These are phyloP conservation scores for Protula sp. DNA, from an alignment of 2,888 invertebrate genomes.

Conservation along the genomic window DNA sequence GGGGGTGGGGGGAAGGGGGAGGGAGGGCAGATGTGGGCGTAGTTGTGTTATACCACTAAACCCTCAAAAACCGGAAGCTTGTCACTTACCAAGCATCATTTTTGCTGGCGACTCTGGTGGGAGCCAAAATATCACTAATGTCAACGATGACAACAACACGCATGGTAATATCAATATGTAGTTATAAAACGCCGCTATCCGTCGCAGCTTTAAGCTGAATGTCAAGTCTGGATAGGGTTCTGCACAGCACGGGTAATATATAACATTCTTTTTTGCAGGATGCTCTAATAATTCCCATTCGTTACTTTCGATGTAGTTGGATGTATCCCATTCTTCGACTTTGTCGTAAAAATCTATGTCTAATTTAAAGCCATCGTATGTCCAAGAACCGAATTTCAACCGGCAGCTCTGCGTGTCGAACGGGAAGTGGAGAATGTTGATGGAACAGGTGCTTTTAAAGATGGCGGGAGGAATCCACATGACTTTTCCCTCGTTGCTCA, in stretches of 20 bases:
- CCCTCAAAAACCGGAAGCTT: too few species aligned
- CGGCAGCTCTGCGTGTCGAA: conserved; percentile 50
- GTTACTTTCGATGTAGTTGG: conserved; percentile 48
- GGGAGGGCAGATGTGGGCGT: too few species aligned
- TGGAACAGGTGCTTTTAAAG: conserved; percentile 49
- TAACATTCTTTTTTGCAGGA: conserved; percentile 35
- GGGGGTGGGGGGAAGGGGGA: too few species aligned
- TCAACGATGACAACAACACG: conserved; percentile 52
- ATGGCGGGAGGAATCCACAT: conserved; percentile 46
- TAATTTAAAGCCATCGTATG: conserved; percentile 43
- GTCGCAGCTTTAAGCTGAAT: conserved; percentile 36
- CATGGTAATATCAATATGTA: conserved; percentile 54
- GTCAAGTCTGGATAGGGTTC: conserved; percentile 47
- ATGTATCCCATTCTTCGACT: conserved; percentile 15
- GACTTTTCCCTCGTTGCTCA: conserved; percentile 33
- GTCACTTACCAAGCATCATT: conserved; percentile 49
- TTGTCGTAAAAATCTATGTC: conserved; percentile 21
- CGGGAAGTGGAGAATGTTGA: conserved; percentile 51
- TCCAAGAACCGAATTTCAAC: conserved; percentile 53
- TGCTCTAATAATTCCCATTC: conserved; percentile 47
- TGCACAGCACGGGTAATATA: conserved; percentile 41
- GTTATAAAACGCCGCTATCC: conserved; percentile 44
- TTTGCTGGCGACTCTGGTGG: conserved; percentile 55
- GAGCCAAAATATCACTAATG: conserved; percentile 54
- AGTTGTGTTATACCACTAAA: too few species aligned